Evolutionary conservation across 2,888 invertebrate species (phyloP), one percentile per base, ranked within the genome.

Genomic region (Hymenopus coronatus): DNA sequence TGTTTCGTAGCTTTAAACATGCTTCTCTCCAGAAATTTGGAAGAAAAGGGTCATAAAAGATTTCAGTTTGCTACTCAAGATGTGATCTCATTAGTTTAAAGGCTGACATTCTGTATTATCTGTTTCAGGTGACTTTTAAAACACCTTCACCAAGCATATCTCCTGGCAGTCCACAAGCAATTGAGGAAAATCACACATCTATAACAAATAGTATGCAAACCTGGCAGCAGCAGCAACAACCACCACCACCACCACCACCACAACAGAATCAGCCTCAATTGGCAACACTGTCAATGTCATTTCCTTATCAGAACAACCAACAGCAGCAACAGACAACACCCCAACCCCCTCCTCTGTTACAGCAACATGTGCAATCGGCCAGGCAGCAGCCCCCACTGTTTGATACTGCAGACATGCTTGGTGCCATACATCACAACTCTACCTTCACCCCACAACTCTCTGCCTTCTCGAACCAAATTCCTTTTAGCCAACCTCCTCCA

Each of bases 111-210:
- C 12, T 40, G 0, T 12, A 40, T 12, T 40, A 12, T 12, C 12
- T 40, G 9, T 92, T 92, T 8, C 91, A 95, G 95, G 95, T 95
- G 28, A 95, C 95, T 90, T 95, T 95, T 91, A 94, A 94, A 54
- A 95, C 95, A 93, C 88, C 92, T 70, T 92, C 93, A 83, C 92
- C 92, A 27, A 92, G 91, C 87, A 90, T 90, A 82, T 90, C 91
- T 88, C 91, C 91, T 83, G 86, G 82, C n/a, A 82, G 82, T 46
- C 28, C 82, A 7, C 84, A 84, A 40, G 40, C 28, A 28, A 33
- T 82, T 28, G 89, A 89, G n/a, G 85, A 89, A 27, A 83, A 82
- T 20, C 28, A 70, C 20, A 30, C 88, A 27, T 30, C 70, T 15
- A 88, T 83, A 87, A 28, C 85, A n/a, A 89, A 89, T n/a, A 89